phyloP scores from a whole-genome alignment of 2,888 invertebrate genomes.

The Sarcophaga carnaria region DNA sequence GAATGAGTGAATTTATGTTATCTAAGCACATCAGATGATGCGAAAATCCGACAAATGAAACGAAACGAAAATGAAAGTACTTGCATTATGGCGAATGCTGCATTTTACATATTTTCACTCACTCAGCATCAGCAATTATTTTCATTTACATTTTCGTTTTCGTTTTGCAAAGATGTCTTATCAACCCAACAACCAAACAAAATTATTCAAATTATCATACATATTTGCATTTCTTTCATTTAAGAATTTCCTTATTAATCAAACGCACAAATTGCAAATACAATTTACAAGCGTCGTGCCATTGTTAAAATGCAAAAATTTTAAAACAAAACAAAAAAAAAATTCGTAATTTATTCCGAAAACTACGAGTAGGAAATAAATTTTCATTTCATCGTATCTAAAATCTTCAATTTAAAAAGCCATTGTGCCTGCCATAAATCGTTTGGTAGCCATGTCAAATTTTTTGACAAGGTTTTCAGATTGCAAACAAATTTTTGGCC shows the following conservation, averaged over 20 bases:
- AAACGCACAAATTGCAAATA: neutral
- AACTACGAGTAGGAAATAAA: neutral
- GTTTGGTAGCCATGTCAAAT: too few species aligned
- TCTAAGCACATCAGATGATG: constrained; percentile 64
- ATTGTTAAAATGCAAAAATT: neutral
- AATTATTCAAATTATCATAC: constrained; percentile 53
- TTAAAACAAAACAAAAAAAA: neutral
- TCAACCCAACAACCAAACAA: constrained; percentile 16
- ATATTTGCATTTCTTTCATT: constrained; percentile 36
- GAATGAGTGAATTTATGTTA: constrained; percentile 62
- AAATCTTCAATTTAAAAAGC: too few species aligned
- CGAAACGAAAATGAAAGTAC: constrained; percentile 64
- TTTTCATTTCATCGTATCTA: too few species aligned
- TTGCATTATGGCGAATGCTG: constrained; percentile 20
- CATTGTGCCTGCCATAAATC: too few species aligned
- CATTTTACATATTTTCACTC: constrained; percentile 51
- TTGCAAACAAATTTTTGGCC: too few species aligned
- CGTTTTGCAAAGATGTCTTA: constrained; percentile 49
- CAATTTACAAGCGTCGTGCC: neutral
- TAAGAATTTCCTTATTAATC: constrained; percentile 51
- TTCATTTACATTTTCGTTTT: constrained; percentile 4
- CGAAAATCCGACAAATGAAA: constrained; percentile 60
- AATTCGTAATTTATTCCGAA: neutral
- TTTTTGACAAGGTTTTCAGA: too few species aligned
- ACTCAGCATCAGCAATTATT: constrained; percentile 37